Evolutionary conservation across 2,888 invertebrate species (phyloP).

Genomic region (Trisateles emortualis): DNA sequence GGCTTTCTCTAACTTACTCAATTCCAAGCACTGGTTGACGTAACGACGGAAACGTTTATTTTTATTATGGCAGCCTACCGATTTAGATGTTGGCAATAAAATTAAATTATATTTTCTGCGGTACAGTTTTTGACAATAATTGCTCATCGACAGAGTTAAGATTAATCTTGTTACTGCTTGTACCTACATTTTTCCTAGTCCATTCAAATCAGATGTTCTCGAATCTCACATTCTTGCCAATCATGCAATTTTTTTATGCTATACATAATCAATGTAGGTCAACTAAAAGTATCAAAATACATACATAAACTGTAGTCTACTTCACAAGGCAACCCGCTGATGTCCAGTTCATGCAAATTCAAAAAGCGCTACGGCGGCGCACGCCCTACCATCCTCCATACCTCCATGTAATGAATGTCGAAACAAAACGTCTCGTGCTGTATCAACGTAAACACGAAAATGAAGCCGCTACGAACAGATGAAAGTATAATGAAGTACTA

Average conservation of each 20-base stretch:
- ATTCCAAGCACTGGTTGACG: conserved; percentile 49
- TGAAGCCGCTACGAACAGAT: conserved; percentile 42
- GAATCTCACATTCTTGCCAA: conserved; percentile 1
- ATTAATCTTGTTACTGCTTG: conserved; percentile 30
- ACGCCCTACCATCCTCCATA: conserved; percentile 26
- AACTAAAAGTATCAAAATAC: conserved; percentile 10
- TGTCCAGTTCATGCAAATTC: conserved; percentile 42
- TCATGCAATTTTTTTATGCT: conserved; percentile 17
- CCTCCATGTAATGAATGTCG: conserved; percentile 38
- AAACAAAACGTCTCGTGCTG: conserved; percentile 37
- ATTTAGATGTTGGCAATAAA: conserved; percentile 44
- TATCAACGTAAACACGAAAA: conserved; percentile 36
- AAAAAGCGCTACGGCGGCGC: conserved; percentile 33
- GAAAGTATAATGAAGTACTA: conserved; percentile 45
- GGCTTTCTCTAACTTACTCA: conserved; percentile 47
- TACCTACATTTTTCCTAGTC: conserved; percentile 17
- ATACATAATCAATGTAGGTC: conserved; percentile 8
- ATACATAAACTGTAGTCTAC: conserved; percentile 24
- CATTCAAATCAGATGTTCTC: conserved; percentile 5
- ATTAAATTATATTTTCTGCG: conserved; percentile 48
- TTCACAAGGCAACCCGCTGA: conserved; percentile 8
- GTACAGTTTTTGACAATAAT: conserved; percentile 46
- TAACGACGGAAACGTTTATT: conserved; percentile 55
- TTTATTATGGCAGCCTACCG: conserved; percentile 51
- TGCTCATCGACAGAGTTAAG: conserved; percentile 42